These are phyloP conservation scores for Adelognathus sp. DNA, from an alignment of 2,888 invertebrate species.

Conservation along the genomic window DNA sequence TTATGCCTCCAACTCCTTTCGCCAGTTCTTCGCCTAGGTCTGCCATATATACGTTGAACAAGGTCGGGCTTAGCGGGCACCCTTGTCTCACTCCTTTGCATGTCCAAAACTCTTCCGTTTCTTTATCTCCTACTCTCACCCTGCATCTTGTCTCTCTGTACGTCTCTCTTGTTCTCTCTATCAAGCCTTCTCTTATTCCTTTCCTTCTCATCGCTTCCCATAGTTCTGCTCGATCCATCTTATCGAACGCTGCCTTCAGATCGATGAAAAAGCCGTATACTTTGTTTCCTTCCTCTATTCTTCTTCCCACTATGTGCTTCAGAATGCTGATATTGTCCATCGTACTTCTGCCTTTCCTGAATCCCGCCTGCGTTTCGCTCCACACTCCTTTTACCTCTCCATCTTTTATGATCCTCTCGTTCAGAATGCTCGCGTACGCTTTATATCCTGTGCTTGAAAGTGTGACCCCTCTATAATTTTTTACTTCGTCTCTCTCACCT, in stretches of 20 bases:
- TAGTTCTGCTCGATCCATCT: constrained; percentile 51
- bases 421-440: not conserved
- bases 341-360: constrained; percentile 29
- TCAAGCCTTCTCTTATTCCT: constrained; percentile 23
- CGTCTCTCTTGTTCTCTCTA: constrained; percentile 22
- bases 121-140: constrained; percentile 33
- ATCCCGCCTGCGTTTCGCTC: constrained; percentile 56
- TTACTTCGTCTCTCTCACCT: constrained; percentile 26
- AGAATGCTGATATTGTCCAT: constrained; percentile 52
- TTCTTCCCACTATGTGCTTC: constrained; percentile 39
- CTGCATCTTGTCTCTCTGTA: constrained; percentile 44
- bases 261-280: constrained; percentile 51
- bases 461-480: constrained; percentile 56
- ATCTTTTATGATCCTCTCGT: not conserved
- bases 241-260: constrained; percentile 61
- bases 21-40: constrained; percentile 35
- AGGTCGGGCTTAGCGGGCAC: constrained; percentile 56
- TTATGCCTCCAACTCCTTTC: constrained; percentile 45
- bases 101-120: constrained; percentile 50
- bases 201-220: constrained; percentile 49
- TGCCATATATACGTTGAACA: constrained; percentile 53
- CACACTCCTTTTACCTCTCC: constrained; percentile 26
- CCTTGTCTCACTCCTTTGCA: constrained; percentile 60
- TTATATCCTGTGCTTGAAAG: not conserved
- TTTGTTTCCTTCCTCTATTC: constrained; percentile 30